Evolutionary conservation across 2,888 invertebrate genomes (phyloP), one percentile per base, ranked within the genome.

Genomic region (Amiota communis): DNA sequence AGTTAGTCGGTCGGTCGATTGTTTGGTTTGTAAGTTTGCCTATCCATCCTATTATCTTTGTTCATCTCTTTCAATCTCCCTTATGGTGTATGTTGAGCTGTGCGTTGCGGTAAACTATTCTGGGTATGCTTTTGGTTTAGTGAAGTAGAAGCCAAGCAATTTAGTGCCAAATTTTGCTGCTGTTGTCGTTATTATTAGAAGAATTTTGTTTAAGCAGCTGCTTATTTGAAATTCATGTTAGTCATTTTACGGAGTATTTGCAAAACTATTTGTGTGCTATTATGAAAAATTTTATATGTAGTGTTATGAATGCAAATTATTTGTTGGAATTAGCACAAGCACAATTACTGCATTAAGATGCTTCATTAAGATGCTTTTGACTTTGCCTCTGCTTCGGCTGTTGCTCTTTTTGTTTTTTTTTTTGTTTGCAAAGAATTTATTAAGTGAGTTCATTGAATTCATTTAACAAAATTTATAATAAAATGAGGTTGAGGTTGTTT

Each of bases 111-210:
- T 15, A 57, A 9, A 47, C 20, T 20, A 20, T 13, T 12, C 49
- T 70, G 70, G 53, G 11, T 51, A 57, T 57, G 56, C 56, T 57
- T 57, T 9, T 61, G 70, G 61, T 48, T 23, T 59, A 70, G 11
- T n/a, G 59, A 20, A 63, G 36, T 53, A 71, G n/a, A 61, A 71
- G 51, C 61, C 64, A 71, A 71, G 36, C 71, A 71, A 71, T 63
- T 71, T 71, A 63, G 71, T 71, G 71, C 64, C n/a, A 64, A 64
- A 71, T 64, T 63, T 71, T 70, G 61, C 2, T 36, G 46, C 1
- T 36, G 36, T 36, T 64, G 47, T 64, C 1, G 13, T n/a, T 46
- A 8, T 47, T 36, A 8, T 64, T 64, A 23, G 23, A 23, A 23
- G 23, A 23, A 23, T 61, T 23, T 17, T 61, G 9, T 61, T 61